Percentiles rank a stretch among this genome's conserved stretches.
Conservation (phyloP, 64 coral and sea anemone species). For the Montipora sp. region DNA sequence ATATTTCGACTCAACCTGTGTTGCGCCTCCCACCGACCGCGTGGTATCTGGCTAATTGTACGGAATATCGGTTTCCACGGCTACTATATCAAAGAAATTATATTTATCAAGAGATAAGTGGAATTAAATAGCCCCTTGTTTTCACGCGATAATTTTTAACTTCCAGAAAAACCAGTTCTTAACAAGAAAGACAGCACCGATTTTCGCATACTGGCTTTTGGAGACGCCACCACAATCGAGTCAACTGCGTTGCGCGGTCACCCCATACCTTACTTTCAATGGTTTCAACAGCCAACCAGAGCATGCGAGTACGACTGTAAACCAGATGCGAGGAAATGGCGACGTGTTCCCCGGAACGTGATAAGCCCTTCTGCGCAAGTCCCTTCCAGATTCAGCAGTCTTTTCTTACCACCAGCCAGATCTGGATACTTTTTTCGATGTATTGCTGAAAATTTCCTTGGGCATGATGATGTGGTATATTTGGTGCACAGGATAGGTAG, state of each 20-base stretch:
- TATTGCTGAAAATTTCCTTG: constrained; percentile 47
- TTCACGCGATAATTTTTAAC: not conserved
- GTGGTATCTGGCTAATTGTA: too few species aligned
- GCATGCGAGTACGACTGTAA: constrained; percentile 28
- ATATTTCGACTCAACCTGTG: too few species aligned
- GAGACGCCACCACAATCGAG: constrained; percentile 11
- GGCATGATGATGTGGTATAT: constrained; percentile 46
- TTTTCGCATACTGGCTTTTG: constrained; percentile 4
- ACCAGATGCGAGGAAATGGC: constrained; percentile 44
- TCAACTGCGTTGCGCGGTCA: constrained; percentile 51
- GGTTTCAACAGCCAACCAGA: constrained; percentile 48
- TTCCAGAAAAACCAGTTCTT: constrained; percentile 57
- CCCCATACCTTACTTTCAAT: constrained; percentile 48
- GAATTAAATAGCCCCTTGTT: not conserved
- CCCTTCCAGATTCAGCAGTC: constrained; percentile 20
- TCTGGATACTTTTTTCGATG: constrained; percentile 59
- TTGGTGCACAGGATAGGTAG: constrained; percentile 57
- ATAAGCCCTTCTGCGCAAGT: constrained; percentile 43
- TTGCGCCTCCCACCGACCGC: too few species aligned
- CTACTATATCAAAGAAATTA: not conserved
- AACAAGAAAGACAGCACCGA: constrained; percentile 53
- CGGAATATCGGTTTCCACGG: too few species aligned
- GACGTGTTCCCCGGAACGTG: constrained; percentile 1
- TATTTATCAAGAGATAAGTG: too few species aligned
- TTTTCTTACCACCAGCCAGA: constrained; percentile 35